Evolutionary conservation across 2,888 invertebrate species (phyloP), one percentile per base, ranked within the genome.

Genomic region (Oscheius sp.): DNA sequence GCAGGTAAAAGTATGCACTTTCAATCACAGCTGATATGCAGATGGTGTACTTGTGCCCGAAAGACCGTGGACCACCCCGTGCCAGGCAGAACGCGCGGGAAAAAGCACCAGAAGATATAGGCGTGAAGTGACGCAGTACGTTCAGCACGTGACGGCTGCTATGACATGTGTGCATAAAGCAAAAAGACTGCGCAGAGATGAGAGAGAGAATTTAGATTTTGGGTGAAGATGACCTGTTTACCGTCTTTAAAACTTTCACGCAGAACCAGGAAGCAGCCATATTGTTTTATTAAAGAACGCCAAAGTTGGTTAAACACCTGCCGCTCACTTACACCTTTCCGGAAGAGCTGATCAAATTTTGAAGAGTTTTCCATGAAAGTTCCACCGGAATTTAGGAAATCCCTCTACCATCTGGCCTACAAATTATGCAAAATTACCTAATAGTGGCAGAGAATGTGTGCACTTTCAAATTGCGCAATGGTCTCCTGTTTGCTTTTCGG

Each of bases 391-490:
- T n/a, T n/a, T n/a, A n/a, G n/a, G n/a, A n/a, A n/a, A n/a, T n/a
- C n/a, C n/a, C n/a, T n/a, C n/a, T n/a, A n/a, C n/a, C n/a, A 53
- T 55, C 55, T 6, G 55, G 65, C 12, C n/a, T 45, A 4, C 39
- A 39, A n/a, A 65, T 46, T 37, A 70, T 65, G 70, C 65, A 53
- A 46, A 45, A 70, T 29, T 57, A 65, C 33, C 65, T 57, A 37
- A 25, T 33, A 12, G 29, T n/a, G 42, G 42, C 17, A 52, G 10
- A 29, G 29, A 25, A 34, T 6, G 17, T 34, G 55, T 55, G 55
- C 55, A 55, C 55, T 55, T 55, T 55, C 34, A 55, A 55, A 55
- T 12, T 48, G 55, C 55, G 55, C 34, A 53, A 31, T 29, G 31
- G 53, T 53, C 31, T 25, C 23, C 37, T 55, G 17, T 55, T 55